Evolutionary conservation across 2,888 invertebrate species (phyloP), one percentile per base, ranked within the genome.

Genomic region (Leptogaster cylindrica): DNA sequence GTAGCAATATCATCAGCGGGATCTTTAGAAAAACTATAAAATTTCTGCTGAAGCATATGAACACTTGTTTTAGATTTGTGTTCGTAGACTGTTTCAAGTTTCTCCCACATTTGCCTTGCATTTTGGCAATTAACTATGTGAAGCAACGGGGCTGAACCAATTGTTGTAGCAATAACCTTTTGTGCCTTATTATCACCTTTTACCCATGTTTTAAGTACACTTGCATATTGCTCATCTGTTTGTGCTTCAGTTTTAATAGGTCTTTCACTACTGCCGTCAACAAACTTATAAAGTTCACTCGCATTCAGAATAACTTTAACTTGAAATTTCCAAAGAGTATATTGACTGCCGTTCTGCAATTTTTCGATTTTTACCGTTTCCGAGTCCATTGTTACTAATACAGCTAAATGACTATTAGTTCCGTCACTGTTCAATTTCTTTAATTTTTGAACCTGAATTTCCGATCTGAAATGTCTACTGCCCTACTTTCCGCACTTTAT

Each of bases 1-100:
- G 58, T 58, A 10, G 72, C 69, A 55, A 72, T 71, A 46, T 69
- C 31, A 12, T 69, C 70, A 39, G 66, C 55, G 7, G 66, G 55
- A 58, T 70, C 67, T 18, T 68, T 70, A 16, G 70, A 65, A 44
- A 67, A 70, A 7, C 66, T 66, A 20, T 71, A 72, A 66, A 70
- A 73, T 6, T 72, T 65, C 44, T 77, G 76, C 44, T 77, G 77
- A 5, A 77, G 44, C n/a, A 76, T 72, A 69, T 76, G 74, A 3
- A 77, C 65, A 31, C 70, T 76, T 2, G 74, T 75, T 14, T 74
- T 73, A 0, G 74, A 70, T 63, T 74, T 75, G 65, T 76, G 74
- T 48, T 77, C 77, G 58, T 74, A 77, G 0, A 77, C 65, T 8
- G 63, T 64, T 8, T 70, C 18, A 5, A 71, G 25, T 16, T 67